Conservation (phyloP, 2,797 vertebrate species). For the Saxicola maurus region DNA sequence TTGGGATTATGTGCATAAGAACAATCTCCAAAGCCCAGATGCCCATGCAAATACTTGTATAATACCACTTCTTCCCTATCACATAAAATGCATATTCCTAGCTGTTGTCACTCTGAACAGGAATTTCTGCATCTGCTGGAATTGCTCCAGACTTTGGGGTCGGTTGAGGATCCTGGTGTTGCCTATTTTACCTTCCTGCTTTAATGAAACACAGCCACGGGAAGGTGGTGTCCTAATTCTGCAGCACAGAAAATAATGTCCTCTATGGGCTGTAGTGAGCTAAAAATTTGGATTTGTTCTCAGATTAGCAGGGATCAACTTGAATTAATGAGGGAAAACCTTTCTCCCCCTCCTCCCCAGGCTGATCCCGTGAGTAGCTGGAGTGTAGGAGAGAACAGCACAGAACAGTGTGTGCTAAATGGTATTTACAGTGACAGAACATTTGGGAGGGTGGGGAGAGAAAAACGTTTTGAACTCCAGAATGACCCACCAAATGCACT, state of each 20-base stretch:
- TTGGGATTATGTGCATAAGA: background rate
- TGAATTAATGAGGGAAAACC: background rate
- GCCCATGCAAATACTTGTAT: background rate
- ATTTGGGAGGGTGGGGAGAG: background rate
- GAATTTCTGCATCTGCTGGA: background rate
- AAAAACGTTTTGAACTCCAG: background rate
- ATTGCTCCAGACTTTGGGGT: background rate
- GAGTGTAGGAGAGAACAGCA: background rate
- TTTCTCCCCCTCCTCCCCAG: background rate
- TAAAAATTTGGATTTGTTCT: background rate
- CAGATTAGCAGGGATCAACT: slow-evolving; percentile 9
- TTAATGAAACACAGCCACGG: background rate
- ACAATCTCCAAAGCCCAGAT: background rate
- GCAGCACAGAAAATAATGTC: background rate
- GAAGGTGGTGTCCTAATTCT: background rate
- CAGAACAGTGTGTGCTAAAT: background rate
- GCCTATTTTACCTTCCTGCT: background rate
- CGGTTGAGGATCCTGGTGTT: background rate
- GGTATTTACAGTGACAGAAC: background rate
- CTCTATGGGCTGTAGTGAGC: background rate
- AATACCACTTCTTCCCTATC: background rate
- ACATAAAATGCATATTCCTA: background rate
- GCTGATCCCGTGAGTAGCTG: background rate
- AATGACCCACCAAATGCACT: background rate
- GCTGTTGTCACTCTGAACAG: background rate